Percentiles rank a stretch among this genome's conserved stretches.
Evolutionary conservation across 2,797 vertebrate species (phyloP).

Genomic region (Glossophaga mutica): DNA sequence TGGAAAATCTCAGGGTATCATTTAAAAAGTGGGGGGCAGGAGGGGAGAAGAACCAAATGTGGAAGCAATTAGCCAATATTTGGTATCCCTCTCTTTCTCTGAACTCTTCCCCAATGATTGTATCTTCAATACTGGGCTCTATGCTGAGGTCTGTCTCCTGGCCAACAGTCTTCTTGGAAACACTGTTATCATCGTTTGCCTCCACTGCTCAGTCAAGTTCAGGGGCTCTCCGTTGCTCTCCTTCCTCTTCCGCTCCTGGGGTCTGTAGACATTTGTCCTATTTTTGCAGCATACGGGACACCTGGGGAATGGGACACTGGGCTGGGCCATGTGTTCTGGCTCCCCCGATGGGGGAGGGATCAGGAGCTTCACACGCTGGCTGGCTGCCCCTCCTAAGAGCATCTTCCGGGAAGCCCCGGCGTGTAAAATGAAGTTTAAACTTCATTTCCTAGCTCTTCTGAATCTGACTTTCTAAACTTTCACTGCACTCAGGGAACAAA

Average conservation of each 20-base stretch:
- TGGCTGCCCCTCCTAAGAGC: neutral
- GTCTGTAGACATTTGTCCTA: neutral
- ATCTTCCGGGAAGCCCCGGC: neutral
- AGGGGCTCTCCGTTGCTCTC: neutral
- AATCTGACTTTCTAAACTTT: neutral
- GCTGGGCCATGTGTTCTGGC: neutral
- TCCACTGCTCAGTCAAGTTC: neutral
- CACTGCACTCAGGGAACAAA: neutral
- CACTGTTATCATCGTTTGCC: neutral
- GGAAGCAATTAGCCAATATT: neutral
- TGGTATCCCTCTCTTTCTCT: neutral
- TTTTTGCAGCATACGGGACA: neutral
- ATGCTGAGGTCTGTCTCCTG: neutral
- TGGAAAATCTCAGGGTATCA: neutral
- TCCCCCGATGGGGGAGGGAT: neutral
- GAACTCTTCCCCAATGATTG: neutral
- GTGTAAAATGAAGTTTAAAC: neutral
- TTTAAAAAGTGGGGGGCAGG: neutral
- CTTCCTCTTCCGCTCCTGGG: neutral
- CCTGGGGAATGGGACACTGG: neutral
- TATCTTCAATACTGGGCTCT: neutral
- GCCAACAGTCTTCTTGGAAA: neutral
- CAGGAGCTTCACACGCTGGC: neutral
- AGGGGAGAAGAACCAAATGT: neutral
- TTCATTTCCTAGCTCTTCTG: conserved; percentile 7